Base-by-base conservation (phyloP, 1,140 invertebrate species). In the Drosophila ogumai region DNA sequence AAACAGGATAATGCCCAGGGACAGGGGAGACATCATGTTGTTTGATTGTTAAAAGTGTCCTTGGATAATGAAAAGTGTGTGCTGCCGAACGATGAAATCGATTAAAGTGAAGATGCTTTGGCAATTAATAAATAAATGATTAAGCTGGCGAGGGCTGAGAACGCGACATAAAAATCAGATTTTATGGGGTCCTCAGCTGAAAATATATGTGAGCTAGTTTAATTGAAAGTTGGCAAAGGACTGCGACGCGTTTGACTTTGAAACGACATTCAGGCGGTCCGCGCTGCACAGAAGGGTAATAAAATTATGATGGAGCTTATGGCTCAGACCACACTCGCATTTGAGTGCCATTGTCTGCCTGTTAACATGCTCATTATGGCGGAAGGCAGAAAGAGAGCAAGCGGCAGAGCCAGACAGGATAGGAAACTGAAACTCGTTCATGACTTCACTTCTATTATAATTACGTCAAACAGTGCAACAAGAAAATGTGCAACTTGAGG, bases 361-460 rank as follows among this genome's bases (percentile, higher is more conserved):
- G 84, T 88, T 91, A 88, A 91, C 88, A 91, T 91, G 81, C 88
- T 91, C 88, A 91, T 91, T 91, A 91, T 75, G 76, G 84, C 65
- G 44, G 59, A 65, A 79, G 68, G 68, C 69, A 69, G 79, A 69
- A 80, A 81, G 57, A 50, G 36, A 71, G 63, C 52, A 60, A 40
- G 38, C 41, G 25, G 50, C 54, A 40, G 56, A 57, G 10, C 63
- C 52, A 76, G 75, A 61, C 54, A 38, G 43, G 69, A 36, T 22
- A 72, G 61, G 72, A 69, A 58, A 75, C 65, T 69, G 63, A 79
- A 73, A 88, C 88, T 91, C 84, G 84, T 84, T 87, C 84, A 87
- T 81, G 85, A 88, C 84, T 91, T 88, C 82, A 91, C 88, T 91
- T 91, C 88, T 91, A 91, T 91, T 91, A 91, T 91, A 91, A 91